These are phyloP conservation scores for Poliocrania exsul DNA, from an alignment of 2,797 vertebrate species.

Conservation along the genomic window DNA sequence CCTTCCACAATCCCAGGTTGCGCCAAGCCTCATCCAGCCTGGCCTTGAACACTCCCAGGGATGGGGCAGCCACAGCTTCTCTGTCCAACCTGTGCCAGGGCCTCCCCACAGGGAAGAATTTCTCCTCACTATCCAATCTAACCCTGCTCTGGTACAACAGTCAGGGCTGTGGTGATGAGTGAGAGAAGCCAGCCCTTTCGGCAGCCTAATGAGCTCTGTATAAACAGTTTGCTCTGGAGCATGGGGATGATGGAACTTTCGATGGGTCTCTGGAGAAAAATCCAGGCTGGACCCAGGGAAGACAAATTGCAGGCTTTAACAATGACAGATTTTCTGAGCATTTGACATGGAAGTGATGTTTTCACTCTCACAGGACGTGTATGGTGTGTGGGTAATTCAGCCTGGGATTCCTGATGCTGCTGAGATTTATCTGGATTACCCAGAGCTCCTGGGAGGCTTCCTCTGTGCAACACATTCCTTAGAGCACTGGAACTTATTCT, in stretches of 20 bases:
- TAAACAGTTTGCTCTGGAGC: not conserved
- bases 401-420: not conserved
- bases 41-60: not conserved
- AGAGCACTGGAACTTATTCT: not conserved
- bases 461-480: not conserved
- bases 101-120: not conserved
- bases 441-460: not conserved
- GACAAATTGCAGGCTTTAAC: not conserved
- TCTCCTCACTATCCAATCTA: not conserved
- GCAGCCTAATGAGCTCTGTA: not conserved
- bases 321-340: not conserved
- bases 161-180: not conserved
- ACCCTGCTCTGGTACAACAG: not conserved
- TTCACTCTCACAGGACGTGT: rapidly evolving
- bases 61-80: not conserved
- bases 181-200: not conserved
- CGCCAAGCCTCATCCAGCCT: not conserved
- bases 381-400: not conserved
- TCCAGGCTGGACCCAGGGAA: not conserved
- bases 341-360: not conserved
- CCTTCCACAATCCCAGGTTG: not conserved
- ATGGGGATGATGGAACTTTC: not conserved
- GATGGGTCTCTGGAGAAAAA: not conserved
- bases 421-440: not conserved
- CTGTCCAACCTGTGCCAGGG: not conserved